These are phyloP conservation scores for Clarias macrocephalus DNA, from an alignment of 2,113 vertebrate genomes.

Conservation along the genomic window DNA sequence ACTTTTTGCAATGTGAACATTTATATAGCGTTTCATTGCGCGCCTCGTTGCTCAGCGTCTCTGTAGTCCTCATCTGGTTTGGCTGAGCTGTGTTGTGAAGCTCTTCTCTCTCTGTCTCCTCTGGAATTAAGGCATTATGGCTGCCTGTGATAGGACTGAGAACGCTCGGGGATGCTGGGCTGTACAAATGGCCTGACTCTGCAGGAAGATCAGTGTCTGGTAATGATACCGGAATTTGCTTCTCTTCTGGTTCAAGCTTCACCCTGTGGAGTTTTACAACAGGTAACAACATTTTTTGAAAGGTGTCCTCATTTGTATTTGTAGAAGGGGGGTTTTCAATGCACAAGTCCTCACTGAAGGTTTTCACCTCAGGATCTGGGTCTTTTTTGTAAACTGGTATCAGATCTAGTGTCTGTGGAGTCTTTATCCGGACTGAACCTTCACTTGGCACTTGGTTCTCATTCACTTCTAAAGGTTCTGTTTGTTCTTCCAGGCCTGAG, in stretches of 20 bases:
- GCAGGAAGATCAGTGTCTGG: constrained; percentile 30
- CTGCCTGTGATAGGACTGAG: constrained; percentile 15
- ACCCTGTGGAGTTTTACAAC: constrained; percentile 36
- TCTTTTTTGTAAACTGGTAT: constrained; percentile 34
- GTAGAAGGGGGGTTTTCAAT: neutral
- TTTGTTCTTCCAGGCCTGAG: constrained; percentile 23
- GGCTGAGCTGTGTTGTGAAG: neutral
- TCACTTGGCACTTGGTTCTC: neutral
- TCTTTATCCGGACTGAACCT: neutral
- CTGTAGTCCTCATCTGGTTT: neutral
- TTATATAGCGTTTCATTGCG: constrained; percentile 30
- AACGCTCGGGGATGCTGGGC: neutral
- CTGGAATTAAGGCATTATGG: neutral
- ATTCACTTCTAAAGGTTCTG: constrained; percentile 34
- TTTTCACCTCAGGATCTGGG: constrained; percentile 15
- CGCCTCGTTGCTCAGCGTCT: neutral
- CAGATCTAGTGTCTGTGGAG: constrained; percentile 15
- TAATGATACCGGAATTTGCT: constrained; percentile 38
- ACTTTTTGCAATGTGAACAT: constrained; percentile 68
- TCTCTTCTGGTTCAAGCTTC: constrained; percentile 64
- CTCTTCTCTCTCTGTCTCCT: neutral
- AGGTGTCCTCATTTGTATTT: neutral
- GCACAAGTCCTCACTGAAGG: neutral
- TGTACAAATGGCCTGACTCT: neutral
- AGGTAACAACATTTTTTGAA: constrained; percentile 3